These are phyloP conservation scores for Spialia ferax DNA, from an alignment of 2,888 invertebrate genomes.

Conservation along the genomic window DNA sequence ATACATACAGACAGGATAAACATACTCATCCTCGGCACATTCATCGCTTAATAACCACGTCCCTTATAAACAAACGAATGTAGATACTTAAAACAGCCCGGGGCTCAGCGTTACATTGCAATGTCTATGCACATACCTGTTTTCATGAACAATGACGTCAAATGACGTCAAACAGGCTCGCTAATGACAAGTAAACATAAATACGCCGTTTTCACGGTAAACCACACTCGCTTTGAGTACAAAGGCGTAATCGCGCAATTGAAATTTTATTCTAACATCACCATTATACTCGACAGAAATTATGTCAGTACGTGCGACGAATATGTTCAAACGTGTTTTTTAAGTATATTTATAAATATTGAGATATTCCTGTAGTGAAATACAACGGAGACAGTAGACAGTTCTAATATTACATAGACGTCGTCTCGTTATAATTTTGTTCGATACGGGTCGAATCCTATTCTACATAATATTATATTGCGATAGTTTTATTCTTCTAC, in stretches of 20 bases:
- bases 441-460: neutral
- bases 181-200: conserved; percentile 37
- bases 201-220: conserved; percentile 25
- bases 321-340: conserved; percentile 21
- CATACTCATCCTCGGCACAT: neutral
- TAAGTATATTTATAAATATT: conserved; percentile 36
- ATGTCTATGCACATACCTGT: conserved; percentile 11
- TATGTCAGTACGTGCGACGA: conserved; percentile 16
- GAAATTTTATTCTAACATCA: conserved; percentile 31
- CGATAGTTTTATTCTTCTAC: neutral
- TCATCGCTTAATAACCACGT: neutral
- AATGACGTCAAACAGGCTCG: conserved; percentile 24
- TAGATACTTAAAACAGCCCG: conserved; percentile 29
- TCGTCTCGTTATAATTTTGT: neutral
- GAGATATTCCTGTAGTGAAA: conserved; percentile 14
- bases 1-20: neutral
- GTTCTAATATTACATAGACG: conserved; percentile 11
- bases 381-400: neutral
- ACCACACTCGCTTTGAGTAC: conserved; percentile 23
- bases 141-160: conserved; percentile 10
- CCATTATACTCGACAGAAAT: conserved; percentile 19
- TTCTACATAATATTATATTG: neutral
- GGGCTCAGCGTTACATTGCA: conserved; percentile 14
- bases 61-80: conserved; percentile 26
- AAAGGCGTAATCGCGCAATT: conserved; percentile 19